Conservation (phyloP, 2,888 invertebrate species). For the Callosobruchus maculatus region DNA sequence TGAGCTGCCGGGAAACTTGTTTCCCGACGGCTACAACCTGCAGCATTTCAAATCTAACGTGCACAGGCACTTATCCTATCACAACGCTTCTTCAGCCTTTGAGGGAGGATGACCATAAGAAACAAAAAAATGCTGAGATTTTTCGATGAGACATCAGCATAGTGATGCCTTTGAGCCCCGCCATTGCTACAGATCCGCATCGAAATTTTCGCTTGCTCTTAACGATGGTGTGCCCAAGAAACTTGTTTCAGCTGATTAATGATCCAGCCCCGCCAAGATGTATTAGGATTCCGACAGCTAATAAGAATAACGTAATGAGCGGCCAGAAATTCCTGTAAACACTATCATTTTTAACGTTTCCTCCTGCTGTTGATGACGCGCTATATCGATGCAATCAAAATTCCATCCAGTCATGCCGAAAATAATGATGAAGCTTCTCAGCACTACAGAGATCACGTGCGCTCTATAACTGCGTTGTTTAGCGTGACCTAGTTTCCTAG, state of each 20-base stretch:
- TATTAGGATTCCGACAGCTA: background rate
- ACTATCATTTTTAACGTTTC: background rate
- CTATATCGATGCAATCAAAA: background rate
- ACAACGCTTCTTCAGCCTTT: too few species aligned
- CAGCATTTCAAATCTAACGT: too few species aligned
- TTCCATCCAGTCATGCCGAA: background rate
- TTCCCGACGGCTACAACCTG: too few species aligned
- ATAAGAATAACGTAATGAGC: background rate
- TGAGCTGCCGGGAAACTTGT: too few species aligned
- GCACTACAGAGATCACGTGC: too few species aligned
- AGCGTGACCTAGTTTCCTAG: too few species aligned
- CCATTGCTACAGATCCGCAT: background rate
- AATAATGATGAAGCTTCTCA: background rate
- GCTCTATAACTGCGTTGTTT: too few species aligned
- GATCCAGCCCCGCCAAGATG: background rate
- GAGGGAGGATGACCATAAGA: too few species aligned
- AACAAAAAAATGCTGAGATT: too few species aligned
- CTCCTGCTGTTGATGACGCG: background rate
- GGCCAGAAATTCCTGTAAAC: background rate
- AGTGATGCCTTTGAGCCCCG: background rate
- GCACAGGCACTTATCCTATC: too few species aligned
- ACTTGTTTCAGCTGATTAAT: background rate
- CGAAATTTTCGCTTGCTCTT: background rate
- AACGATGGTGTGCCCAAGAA: background rate
- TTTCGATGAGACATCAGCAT: too few species aligned